Base-by-base conservation (phyloP, 2,888 invertebrate genomes). In the Epistrophe grossulariae region DNA sequence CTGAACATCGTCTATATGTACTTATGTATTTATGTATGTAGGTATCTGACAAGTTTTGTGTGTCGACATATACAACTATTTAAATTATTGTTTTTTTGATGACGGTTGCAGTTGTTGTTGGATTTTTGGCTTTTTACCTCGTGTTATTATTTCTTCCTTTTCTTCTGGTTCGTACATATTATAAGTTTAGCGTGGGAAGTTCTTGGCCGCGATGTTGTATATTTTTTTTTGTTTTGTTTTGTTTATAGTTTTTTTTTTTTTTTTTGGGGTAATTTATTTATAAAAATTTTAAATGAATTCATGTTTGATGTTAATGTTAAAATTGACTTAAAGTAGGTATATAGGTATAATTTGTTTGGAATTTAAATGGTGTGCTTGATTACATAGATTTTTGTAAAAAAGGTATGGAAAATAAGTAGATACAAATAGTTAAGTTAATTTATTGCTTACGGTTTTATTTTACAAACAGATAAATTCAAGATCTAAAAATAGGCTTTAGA, bases 111-210 rank as follows among this genome's bases (percentile, higher is more conserved):
- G 57, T 40, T 48, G 8, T 59, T 59, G 57, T 55, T 55, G 52
- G 38, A 0, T 55, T 52, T 35, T 31, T 55, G 24, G 52, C 52
- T 55, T 50, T 31, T 50, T 70, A 4, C 28, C 52, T 9, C 43
- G 35, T 70, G 5, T 24, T 17, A 11, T 1, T 40, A 40, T 45
- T 24, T 13, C 35, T 79, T 60, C 50, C 28, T 24, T 62, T 9
- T 76, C 59, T 72, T 35, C 62, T 59, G 19, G 38, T 48, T 31
- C n/a, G 24, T 66, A 52, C 59, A 52, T 70, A 55, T 68, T 76
- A 77, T 80, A 60, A 40, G 17, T 64, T 24, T 35, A 72, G 80
- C 76, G 84, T 84, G 84, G 84, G 84, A 84, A 81, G 76, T 77
- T 80, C 66, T 68, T 40, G 45, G 40, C 45, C n/a, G 71, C 71